These are phyloP conservation scores for Stenchaetothrips biformis DNA, from an alignment of 2,888 invertebrate genomes.

Conservation along the genomic window DNA sequence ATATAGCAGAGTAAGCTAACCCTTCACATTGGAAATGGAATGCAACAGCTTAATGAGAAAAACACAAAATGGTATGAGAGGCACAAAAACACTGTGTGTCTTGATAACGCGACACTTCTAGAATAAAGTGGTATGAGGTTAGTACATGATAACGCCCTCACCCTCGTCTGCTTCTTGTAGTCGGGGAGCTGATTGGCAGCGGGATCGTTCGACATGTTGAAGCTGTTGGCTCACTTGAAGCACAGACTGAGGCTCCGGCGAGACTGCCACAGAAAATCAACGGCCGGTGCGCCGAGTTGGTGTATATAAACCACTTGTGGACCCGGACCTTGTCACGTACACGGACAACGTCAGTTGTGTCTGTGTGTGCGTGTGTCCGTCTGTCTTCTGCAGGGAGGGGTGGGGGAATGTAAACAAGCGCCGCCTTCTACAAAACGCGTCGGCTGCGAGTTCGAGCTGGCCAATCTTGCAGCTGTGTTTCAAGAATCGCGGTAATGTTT, in stretches of 20 bases:
- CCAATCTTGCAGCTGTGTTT: no score
- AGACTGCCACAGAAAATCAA: not conserved
- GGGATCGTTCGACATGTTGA: constrained; percentile 8
- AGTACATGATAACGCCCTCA: not conserved
- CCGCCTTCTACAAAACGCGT: not conserved
- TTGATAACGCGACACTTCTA: no score
- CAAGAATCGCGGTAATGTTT: no score
- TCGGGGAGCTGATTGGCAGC: not conserved
- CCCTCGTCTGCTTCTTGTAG: not conserved
- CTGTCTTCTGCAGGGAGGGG: constrained; percentile 8
- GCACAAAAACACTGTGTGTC: no score
- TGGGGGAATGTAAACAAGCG: not conserved
- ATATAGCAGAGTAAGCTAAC: no score
- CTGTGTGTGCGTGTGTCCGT: not conserved
- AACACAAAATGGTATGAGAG: no score
- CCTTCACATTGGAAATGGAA: no score
- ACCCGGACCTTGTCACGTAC: not conserved
- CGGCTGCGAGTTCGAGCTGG: no score
- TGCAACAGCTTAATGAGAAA: no score
- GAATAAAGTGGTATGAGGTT: not conserved
- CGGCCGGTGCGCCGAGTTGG: not conserved
- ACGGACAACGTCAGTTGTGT: not conserved
- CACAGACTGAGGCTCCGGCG: not conserved
- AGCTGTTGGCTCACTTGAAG: not conserved
- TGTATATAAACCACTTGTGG: constrained; percentile 19